Conservation (phyloP, 2,888 invertebrate species). For the Drosophila helvetica region DNA sequence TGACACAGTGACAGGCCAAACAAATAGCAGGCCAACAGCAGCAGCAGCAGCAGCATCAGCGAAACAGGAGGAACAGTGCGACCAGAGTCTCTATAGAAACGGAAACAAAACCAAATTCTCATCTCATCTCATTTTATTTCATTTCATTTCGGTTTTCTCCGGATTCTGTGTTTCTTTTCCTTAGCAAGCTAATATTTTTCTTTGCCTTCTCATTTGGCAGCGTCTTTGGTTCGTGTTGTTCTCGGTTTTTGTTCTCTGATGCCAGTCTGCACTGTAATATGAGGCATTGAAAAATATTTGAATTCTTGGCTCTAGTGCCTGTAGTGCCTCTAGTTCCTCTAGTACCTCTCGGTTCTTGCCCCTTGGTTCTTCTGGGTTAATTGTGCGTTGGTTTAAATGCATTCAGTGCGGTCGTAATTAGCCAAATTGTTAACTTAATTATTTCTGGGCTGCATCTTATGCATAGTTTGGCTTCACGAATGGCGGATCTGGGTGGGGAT, state of each 20-base stretch:
- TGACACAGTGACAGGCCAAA: slow-evolving; percentile 73
- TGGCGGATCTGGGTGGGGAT: neutral
- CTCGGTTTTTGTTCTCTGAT: neutral
- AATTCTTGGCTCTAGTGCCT: slow-evolving; percentile 36
- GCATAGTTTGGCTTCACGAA: slow-evolving; percentile 33
- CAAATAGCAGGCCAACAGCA: slow-evolving; percentile 59
- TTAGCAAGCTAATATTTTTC: slow-evolving; percentile 19
- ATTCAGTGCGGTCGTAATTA: slow-evolving; percentile 69
- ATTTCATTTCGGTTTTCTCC: no score
- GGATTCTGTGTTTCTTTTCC: neutral
- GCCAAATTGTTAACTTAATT: slow-evolving; percentile 72
- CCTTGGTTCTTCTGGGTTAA: slow-evolving; percentile 40
- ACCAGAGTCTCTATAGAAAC: slow-evolving; percentile 14
- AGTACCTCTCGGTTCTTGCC: neutral
- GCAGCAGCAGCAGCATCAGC: no score
- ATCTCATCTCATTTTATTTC: neutral
- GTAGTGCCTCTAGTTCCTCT: no score
- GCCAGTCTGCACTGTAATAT: slow-evolving; percentile 38
- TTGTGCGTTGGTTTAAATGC: slow-evolving; percentile 56
- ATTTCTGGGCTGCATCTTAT: slow-evolving; percentile 43
- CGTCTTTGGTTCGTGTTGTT: slow-evolving; percentile 5
- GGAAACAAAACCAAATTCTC: slow-evolving; percentile 4
- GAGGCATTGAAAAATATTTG: slow-evolving; percentile 46
- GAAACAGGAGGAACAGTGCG: slow-evolving; percentile 10
- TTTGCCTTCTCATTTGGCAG: neutral